Evolutionary conservation across 2,888 invertebrate genomes (phyloP).

Genomic region (Nemurella pictetii): DNA sequence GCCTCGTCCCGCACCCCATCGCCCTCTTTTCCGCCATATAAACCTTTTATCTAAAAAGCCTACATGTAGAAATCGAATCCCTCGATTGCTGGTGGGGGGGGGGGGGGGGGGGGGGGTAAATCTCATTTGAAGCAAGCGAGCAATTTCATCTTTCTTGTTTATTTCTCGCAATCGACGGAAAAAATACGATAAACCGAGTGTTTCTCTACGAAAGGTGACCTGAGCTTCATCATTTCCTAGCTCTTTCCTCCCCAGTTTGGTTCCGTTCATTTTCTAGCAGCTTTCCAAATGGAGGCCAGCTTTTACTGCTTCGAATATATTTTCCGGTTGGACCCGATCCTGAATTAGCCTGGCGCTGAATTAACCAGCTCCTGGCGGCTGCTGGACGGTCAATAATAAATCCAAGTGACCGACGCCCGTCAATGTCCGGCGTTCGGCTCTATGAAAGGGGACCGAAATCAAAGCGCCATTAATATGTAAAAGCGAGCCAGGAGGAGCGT

Average conservation of each 20-base stretch:
- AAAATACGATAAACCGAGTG: neutral
- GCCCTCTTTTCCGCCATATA: neutral
- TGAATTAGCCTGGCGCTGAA: neutral
- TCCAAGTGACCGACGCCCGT: neutral
- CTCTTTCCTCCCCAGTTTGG: neutral
- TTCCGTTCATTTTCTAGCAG: neutral
- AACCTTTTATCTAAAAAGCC: neutral
- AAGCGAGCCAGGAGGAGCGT: neutral
- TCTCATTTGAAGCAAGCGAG: neutral
- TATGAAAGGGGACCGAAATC: neutral
- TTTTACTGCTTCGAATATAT: neutral
- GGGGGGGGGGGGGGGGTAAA: neutral
- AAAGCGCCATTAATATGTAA: neutral
- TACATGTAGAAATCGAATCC: neutral
- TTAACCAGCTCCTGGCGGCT: constrained; percentile 6
- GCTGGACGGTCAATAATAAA: constrained; percentile 26
- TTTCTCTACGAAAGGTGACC: neutral
- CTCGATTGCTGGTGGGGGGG: too few relatives aligned
- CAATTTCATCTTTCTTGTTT: neutral
- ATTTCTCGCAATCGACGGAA: neutral
- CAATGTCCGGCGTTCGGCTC: constrained; percentile 5
- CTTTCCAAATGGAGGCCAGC: neutral
- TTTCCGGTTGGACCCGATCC: neutral
- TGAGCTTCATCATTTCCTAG: neutral
- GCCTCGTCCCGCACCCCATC: neutral